Percentiles rank a stretch among this genome's conserved stretches.
Evolutionary conservation across 2,113 vertebrate species (phyloP).

Genomic region (Asarcornis scutulata): DNA sequence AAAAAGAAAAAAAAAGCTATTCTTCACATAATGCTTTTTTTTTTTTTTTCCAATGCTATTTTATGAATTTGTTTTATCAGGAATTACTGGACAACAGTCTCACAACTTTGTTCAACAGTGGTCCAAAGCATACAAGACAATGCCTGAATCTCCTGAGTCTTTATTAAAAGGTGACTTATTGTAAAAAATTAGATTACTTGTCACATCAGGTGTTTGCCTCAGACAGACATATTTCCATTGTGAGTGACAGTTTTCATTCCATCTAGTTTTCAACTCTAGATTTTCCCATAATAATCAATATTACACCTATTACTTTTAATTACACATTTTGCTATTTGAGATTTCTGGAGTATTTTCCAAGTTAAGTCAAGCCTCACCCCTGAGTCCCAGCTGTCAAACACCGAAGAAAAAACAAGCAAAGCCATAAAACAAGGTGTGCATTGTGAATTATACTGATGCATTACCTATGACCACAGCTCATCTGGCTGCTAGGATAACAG

Average conservation of each 20-base stretch:
- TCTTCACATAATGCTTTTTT: neutral
- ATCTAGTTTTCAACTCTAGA: neutral
- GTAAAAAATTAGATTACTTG: neutral
- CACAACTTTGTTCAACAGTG: neutral
- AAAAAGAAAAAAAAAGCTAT: neutral
- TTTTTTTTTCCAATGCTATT: neutral
- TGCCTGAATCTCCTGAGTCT: neutral
- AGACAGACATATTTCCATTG: neutral
- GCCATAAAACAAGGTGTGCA: constrained; percentile 38
- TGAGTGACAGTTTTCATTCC: neutral
- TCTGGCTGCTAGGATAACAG: constrained; percentile 45
- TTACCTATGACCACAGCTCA: constrained; percentile 28
- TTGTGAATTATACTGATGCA: constrained; percentile 31
- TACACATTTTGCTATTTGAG: neutral
- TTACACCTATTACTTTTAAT: neutral
- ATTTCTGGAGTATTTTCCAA: constrained; percentile 20
- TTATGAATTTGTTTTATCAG: neutral
- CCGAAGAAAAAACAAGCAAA: neutral
- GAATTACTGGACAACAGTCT: neutral
- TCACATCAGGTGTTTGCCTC: neutral
- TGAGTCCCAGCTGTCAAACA: neutral
- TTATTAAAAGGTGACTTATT: neutral
- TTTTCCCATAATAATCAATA: neutral
- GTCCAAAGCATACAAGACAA: neutral
- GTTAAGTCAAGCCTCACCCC: neutral